phyloP scores from a whole-genome alignment of 2,113 vertebrate genomes.

The Lonchura striata region DNA sequence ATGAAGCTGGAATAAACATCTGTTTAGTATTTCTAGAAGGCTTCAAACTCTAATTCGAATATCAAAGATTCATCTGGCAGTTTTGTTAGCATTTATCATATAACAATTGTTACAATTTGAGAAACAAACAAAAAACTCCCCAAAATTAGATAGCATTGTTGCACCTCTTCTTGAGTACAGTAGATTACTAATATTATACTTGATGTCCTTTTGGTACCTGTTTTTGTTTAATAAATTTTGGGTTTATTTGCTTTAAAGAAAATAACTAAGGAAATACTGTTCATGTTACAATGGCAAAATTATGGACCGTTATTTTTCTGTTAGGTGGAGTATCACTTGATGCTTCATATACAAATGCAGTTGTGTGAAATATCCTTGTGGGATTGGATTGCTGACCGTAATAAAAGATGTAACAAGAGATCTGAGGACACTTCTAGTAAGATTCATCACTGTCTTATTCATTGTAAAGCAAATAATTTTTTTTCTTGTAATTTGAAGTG shows the following conservation, averaged over 20 bases:
- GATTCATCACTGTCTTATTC: not conserved
- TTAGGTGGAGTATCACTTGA: conserved; percentile 87
- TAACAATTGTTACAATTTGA: not conserved
- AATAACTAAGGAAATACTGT: not conserved
- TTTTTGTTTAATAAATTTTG: not conserved
- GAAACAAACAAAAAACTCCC: not conserved
- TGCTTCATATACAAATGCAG: conserved; percentile 99
- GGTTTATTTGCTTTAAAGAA: not conserved
- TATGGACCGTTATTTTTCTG: not conserved
- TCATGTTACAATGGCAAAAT: not conserved
- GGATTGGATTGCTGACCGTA: conserved; percentile 91
- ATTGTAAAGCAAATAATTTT: not conserved
- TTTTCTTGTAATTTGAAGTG: not conserved
- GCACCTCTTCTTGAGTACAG: not conserved
- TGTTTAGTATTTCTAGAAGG: not conserved
- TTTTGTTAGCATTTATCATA: not conserved
- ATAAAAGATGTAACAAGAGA: conserved; percentile 44
- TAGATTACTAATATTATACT: not conserved
- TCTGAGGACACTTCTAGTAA: conserved; percentile 68
- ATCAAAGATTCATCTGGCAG: not conserved
- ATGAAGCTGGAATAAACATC: not conserved
- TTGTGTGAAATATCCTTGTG: conserved; percentile 91
- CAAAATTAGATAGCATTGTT: not conserved
- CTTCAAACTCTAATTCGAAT: not conserved
- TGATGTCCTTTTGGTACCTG: not conserved